phyloP scores from a whole-genome alignment of 2,113 vertebrate species.

The Vulpes vulpes region DNA sequence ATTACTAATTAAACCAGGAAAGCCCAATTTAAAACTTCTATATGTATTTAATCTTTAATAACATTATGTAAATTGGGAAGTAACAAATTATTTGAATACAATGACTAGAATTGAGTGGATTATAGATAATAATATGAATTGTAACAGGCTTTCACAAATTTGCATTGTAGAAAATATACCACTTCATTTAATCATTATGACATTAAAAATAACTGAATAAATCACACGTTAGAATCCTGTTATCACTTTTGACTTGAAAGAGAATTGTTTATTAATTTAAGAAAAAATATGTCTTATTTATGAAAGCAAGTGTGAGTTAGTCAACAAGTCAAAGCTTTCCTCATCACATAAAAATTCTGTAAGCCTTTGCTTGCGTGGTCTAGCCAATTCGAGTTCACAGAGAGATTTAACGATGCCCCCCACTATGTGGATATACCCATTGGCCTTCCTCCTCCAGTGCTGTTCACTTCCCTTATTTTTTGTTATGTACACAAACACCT shows the following conservation, averaged over 20 bases:
- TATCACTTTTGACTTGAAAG: constrained; percentile 1
- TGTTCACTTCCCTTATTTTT: background rate
- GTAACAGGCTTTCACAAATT: background rate
- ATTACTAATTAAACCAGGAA: background rate
- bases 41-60: background rate
- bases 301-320: background rate
- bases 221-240: background rate
- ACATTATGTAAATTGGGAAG: background rate
- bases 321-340: background rate
- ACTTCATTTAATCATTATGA: background rate
- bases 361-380: background rate
- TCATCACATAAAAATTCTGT: background rate
- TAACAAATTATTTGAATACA: background rate
- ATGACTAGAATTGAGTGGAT: background rate
- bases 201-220: constrained; percentile 18
- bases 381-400: background rate
- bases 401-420: background rate
- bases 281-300: background rate
- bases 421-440: background rate
- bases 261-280: background rate
- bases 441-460: background rate
- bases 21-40: background rate
- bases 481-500: background rate
- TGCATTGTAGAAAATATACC: background rate
- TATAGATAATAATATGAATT: background rate